Base-by-base conservation (phyloP, 2,888 invertebrate species). In the Ornithoptera priamus region DNA sequence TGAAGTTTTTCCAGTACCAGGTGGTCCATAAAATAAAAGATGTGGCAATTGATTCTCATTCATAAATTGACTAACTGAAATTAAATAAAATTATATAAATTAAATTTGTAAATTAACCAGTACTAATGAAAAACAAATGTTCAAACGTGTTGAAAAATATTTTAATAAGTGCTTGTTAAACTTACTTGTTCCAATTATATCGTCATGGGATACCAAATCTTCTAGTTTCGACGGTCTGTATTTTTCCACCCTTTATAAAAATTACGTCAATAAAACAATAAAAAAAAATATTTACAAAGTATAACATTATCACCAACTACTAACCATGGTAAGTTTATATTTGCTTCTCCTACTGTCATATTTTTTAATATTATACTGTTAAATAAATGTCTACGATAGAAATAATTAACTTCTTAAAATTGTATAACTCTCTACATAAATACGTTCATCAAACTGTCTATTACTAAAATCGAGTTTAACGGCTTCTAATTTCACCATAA, bases 1-100 rank as follows among this genome's bases (percentile, higher is more conserved):
- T 75, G 97, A 99, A 0, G 99, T 99, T 93, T 99, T 99, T 6
- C 98, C 99, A 39, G 99, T 99, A 67, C 99, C 99, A 0, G 99
- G 99, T 15, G 99, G 99, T 0, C 99, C 99, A 92, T 99, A 99
- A 80, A 99, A 97, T 39, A 99, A 89, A 68, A 99, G 92, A 93
- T 99, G 99, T 0, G 99, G 99, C 62, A 99, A 89, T 77, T 97
- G 97, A 82, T 98, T 96, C 82, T 98, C 96, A 71, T 95, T 94
- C 78, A 99, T 98, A 85, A 99, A 98, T 82, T 96, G 96, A 74
- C 94, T 95, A 71, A 97, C 97, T 97, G 81, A 70, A 93, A 91
- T 18, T 62, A 66, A 62, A 2, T 8, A 63, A 46, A 57, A 30
- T 18, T 6, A 50, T 7, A 50, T 17, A 17, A 7, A 50, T 50